These are phyloP conservation scores for Pteromalus puparum DNA, from an alignment of 1,140 invertebrate genomes.

Conservation along the genomic window DNA sequence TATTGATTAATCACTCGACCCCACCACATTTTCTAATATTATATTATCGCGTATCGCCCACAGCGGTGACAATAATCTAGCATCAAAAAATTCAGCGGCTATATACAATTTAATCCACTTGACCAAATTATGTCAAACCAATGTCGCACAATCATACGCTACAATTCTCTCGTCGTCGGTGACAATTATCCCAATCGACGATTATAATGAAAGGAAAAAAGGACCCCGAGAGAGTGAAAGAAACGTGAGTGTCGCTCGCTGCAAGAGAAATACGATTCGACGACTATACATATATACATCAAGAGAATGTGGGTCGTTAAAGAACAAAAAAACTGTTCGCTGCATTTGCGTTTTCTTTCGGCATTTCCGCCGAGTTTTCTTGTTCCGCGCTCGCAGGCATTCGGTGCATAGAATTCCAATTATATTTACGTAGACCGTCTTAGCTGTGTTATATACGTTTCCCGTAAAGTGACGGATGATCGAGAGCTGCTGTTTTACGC, in stretches of 20 bases:
- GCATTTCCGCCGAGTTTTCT: neutral
- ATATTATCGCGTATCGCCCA: no score
- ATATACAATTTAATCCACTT: no score
- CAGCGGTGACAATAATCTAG: no score
- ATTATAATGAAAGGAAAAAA: neutral
- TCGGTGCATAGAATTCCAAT: neutral
- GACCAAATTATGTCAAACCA: no score
- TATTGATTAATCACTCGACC: no score
- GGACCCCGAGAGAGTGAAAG: neutral
- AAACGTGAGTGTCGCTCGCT: neutral
- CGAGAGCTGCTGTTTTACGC: no score
- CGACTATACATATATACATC: neutral
- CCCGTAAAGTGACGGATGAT: neutral
- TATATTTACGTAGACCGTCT: neutral
- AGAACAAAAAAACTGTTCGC: neutral
- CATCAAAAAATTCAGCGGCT: no score
- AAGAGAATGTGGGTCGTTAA: constrained; percentile 11
- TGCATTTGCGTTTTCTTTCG: neutral
- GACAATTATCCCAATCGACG: neutral
- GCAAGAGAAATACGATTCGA: neutral
- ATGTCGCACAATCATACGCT: no score
- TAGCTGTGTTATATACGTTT: neutral
- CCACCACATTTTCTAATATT: no score
- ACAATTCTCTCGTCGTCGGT: neutral
- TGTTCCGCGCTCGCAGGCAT: neutral